Evolutionary conservation across 35 echinoderm and acorn worm genomes (phyloP).

Genomic region (Ptychodera flava): DNA sequence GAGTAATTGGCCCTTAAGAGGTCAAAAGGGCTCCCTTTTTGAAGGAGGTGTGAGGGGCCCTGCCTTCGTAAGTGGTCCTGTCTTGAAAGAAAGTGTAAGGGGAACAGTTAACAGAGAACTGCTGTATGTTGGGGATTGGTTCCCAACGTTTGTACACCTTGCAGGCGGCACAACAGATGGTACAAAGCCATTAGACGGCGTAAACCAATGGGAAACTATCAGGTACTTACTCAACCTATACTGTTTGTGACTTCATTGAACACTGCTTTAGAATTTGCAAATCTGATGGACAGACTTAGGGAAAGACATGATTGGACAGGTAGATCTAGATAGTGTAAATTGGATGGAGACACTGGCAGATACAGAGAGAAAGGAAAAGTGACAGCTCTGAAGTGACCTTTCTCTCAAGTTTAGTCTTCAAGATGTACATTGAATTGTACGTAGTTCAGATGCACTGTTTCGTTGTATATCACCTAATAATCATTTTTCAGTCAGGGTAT

Average conservation of each 20-base stretch:
- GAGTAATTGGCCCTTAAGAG: constrained; percentile 70
- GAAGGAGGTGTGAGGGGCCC: constrained; percentile 58
- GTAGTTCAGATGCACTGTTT: too few relatives aligned
- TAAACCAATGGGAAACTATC: constrained; percentile 7
- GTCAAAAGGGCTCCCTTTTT: constrained; percentile 60
- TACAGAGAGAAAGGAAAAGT: too few relatives aligned
- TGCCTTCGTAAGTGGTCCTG: constrained; percentile 59
- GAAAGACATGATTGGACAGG: too few relatives aligned
- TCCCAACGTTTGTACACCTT: constrained; percentile 66
- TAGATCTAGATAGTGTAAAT: too few relatives aligned
- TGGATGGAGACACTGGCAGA: too few relatives aligned
- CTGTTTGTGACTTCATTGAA: too few relatives aligned
- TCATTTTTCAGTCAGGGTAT: constrained; percentile 35
- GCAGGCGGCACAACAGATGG: constrained; percentile 31
- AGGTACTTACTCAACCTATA: background rate
- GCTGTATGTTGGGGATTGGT: constrained; percentile 85
- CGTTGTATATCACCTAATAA: too few relatives aligned
- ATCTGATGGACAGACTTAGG: too few relatives aligned
- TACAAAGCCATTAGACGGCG: background rate
- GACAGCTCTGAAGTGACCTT: too few relatives aligned
- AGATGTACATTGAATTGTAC: too few relatives aligned
- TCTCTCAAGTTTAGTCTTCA: too few relatives aligned
- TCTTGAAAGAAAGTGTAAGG: constrained; percentile 25
- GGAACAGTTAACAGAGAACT: constrained; percentile 56
- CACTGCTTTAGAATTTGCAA: too few relatives aligned